These are phyloP conservation scores for Pristionchus mayeri DNA, from an alignment of 2,888 invertebrate genomes.

Conservation along the genomic window DNA sequence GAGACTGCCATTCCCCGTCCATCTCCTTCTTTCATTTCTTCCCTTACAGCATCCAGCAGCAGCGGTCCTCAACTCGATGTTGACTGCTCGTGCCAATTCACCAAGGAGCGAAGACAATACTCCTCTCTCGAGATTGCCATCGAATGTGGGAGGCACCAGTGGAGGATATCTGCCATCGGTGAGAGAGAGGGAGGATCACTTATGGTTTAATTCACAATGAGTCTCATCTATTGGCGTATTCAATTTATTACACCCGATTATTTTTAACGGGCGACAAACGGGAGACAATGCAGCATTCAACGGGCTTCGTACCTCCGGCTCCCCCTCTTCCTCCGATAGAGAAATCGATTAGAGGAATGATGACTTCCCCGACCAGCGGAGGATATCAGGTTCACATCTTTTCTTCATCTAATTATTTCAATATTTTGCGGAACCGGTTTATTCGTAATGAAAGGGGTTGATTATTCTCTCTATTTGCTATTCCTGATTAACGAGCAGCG, in stretches of 20 bases:
- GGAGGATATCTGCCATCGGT: slow-evolving; percentile 4
- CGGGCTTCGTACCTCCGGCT: not conserved
- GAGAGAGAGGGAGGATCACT: not conserved
- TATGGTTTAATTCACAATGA: not conserved
- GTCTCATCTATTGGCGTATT: not conserved
- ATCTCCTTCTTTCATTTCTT: not conserved
- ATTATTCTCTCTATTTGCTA: not conserved
- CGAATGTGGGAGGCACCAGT: slow-evolving; percentile 27
- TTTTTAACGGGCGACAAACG: no score
- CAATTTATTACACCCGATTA: no score
- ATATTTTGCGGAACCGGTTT: no score
- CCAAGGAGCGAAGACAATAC: not conserved
- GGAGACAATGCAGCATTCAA: not conserved
- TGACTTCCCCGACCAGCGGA: not conserved
- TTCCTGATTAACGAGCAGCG: not conserved
- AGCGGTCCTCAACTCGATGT: slow-evolving; percentile 35
- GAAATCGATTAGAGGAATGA: not conserved
- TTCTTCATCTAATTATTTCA: no score
- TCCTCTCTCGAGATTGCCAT: slow-evolving; percentile 1
- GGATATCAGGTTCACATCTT: not conserved
- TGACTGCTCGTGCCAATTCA: slow-evolving; percentile 6
- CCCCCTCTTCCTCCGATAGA: not conserved
- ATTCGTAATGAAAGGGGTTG: no score
- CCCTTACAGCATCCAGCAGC: slow-evolving; percentile 40
- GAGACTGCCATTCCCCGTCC: not conserved